phyloP scores from a whole-genome alignment of 2,113 vertebrate species.

The Elaphurus davidianus region DNA sequence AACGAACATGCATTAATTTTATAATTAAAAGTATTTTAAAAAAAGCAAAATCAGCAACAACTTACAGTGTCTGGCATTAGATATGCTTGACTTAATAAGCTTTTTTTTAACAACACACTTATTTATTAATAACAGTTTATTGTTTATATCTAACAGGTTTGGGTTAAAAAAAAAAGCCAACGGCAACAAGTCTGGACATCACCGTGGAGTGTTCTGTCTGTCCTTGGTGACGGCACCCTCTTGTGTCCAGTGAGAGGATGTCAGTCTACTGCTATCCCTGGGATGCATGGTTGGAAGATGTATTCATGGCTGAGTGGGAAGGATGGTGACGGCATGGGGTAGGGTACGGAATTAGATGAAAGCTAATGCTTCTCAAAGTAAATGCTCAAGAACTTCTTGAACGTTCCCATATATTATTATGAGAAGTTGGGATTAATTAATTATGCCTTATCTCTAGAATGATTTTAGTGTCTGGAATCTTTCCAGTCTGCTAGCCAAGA shows the following conservation, averaged over 20 bases:
- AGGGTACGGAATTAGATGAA: not conserved
- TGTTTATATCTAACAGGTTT: not conserved
- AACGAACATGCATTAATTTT: not conserved
- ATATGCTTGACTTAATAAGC: not conserved
- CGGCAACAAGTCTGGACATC: not conserved
- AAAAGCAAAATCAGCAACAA: not conserved
- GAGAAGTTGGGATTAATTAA: not conserved
- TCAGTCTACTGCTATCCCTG: not conserved
- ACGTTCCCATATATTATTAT: not conserved
- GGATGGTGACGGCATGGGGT: accelerated
- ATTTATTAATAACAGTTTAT: slow-evolving; percentile 20
- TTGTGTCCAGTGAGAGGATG: slow-evolving; percentile 27
- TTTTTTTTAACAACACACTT: not conserved
- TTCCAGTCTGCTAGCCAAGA: not conserved
- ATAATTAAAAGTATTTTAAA: not conserved
- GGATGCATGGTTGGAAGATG: not conserved
- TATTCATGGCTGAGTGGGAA: not conserved
- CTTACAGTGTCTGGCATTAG: not conserved
- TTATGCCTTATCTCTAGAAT: not conserved
- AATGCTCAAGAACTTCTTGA: not conserved
- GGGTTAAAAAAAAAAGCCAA: not conserved
- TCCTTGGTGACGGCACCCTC: slow-evolving; percentile 6
- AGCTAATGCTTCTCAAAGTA: not conserved
- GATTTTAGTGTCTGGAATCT: not conserved
- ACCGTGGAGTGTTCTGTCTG: not conserved